Evolutionary conservation across 2,113 vertebrate species (phyloP), one percentile per base, ranked within the genome.

Genomic region (Corydoras maculifer): DNA sequence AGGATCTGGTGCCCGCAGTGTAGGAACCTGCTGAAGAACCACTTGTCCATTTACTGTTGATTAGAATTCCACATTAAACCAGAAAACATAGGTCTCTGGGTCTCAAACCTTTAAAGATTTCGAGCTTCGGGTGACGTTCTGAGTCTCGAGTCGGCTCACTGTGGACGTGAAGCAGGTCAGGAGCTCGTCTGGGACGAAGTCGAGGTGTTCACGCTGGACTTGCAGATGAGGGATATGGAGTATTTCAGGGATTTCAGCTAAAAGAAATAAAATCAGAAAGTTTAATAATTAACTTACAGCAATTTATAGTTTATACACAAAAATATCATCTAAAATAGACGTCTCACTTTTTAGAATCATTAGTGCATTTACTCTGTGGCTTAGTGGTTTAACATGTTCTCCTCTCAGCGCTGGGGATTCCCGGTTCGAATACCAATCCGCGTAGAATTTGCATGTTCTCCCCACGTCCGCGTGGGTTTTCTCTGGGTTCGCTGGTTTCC

Each of bases 101-200:
- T 5, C 58, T 53, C 32, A 18, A 43, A 86, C 76, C 75, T 74
- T 86, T 66, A 65, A 62, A 74, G 79, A 81, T 78, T 66, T 14
- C 9, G 35, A 18, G 43, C 73, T 83, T 87, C 85, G 88, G 57
- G 32, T 78, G 73, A 79, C 83, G 69, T 78, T 83, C 1, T 29
- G 73, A 68, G 83, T 86, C 18, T 68, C 9, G 31, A 86, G 73
- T 12, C 76, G 60, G 79, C 76, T 81, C 57, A 86, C 82, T 0
- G 87, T 82, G 74, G 72, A 88, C 9, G 82, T 84, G 25, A 95
- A 82, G 70, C 85, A 88, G 71, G 81, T 76, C 58, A 95, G 85
- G 68, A 94, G 80, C 70, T 93, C 91, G 30, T 91, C 80, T 5
- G 91, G 93, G 74, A 93, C 84, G 62, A 76, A 86, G n/a, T 87